Conservation (phyloP, 2,113 vertebrate genomes). For the Choloepus hoffmanni region DNA sequence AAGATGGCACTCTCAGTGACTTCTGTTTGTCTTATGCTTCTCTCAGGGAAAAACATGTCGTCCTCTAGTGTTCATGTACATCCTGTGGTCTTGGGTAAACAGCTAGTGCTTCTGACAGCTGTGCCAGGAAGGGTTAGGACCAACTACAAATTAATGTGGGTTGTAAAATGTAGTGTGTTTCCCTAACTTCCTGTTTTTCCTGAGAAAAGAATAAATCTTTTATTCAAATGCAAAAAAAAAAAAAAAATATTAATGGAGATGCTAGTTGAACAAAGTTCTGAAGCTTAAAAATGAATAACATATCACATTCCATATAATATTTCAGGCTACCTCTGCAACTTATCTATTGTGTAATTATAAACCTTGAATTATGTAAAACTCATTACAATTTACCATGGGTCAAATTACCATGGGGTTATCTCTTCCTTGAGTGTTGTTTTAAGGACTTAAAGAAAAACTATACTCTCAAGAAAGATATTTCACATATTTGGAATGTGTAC, state of each 20-base stretch:
- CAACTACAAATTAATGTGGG: constrained; percentile 69
- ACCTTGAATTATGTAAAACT: neutral
- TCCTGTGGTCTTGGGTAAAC: constrained; percentile 40
- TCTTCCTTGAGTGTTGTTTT: neutral
- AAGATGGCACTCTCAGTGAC: constrained; percentile 37
- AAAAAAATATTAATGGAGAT: neutral
- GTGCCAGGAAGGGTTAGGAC: constrained; percentile 73
- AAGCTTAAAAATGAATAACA: neutral
- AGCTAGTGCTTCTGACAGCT: constrained; percentile 57
- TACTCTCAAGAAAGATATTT: neutral
- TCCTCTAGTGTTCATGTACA: neutral
- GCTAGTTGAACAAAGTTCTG: neutral
- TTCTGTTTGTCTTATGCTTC: constrained; percentile 60
- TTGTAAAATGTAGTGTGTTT: constrained; percentile 72
- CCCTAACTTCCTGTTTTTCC: constrained; percentile 77
- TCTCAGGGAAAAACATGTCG: too few relatives aligned
- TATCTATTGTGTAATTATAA: neutral
- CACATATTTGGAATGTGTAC: neutral
- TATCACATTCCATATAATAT: neutral
- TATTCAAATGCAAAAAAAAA: constrained; percentile 78
- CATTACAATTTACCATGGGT: neutral
- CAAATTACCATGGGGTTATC: neutral
- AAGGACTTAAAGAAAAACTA: neutral
- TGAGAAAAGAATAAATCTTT: constrained; percentile 71
- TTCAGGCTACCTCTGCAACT: neutral